A percentile compares a stretch with the other conserved stretches of the same genome.
Evolutionary conservation across 2,797 vertebrate species (phyloP).

Genomic region (Eulemur rubriventer): DNA sequence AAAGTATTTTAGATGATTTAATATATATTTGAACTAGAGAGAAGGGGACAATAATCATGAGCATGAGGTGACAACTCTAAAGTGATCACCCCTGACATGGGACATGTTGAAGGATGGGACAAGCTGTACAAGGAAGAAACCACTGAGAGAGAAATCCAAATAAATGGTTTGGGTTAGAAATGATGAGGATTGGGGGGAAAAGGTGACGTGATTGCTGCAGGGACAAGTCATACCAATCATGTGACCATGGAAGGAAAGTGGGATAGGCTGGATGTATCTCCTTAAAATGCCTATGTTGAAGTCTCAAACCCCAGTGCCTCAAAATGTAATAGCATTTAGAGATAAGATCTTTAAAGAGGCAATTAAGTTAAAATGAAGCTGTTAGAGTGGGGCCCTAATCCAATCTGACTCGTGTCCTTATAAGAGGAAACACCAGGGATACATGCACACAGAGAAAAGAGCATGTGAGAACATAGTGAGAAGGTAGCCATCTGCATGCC

Average conservation of each 20-base stretch:
- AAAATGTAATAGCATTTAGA: background rate
- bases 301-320: background rate
- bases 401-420: background rate
- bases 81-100: background rate
- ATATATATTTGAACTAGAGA: background rate
- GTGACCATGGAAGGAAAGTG: background rate
- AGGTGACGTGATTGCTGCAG: background rate
- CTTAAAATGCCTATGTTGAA: background rate
- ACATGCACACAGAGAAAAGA: background rate
- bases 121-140: background rate
- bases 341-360: background rate
- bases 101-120: background rate
- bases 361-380: background rate
- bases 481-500: background rate
- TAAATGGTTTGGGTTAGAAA: background rate
- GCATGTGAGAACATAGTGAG: background rate
- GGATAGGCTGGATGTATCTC: background rate
- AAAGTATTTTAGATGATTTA: background rate
- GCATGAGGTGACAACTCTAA: background rate
- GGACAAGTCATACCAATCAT: background rate
- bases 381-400: background rate
- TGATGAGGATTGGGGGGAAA: background rate
- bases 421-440: background rate
- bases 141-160: background rate
- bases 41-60: background rate